Evolutionary conservation across 2,113 vertebrate genomes (phyloP).

Genomic region (Seriola dumerili): DNA sequence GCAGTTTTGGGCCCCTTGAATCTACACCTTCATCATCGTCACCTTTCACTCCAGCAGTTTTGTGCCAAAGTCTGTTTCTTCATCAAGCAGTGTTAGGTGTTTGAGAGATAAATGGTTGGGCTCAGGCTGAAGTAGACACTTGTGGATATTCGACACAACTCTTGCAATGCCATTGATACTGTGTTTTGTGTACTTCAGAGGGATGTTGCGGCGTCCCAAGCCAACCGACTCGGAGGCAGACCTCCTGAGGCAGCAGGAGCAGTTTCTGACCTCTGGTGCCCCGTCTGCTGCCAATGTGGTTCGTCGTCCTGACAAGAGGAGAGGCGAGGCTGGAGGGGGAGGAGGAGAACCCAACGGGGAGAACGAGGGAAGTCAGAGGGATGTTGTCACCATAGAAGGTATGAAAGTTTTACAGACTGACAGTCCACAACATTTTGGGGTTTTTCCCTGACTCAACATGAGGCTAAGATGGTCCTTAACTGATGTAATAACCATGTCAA

Average conservation of each 20-base stretch:
- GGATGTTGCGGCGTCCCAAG: constrained; percentile 93
- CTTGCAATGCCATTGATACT: not conserved
- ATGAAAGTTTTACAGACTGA: too few species aligned
- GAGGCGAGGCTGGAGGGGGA: constrained; percentile 71
- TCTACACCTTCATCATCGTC: not conserved
- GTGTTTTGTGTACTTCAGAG: constrained; percentile 27
- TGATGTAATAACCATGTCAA: not conserved
- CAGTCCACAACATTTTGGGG: not conserved
- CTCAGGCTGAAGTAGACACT: not conserved
- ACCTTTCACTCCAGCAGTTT: not conserved
- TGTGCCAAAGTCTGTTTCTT: not conserved
- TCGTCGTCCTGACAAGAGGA: constrained; percentile 91
- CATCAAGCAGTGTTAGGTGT: not conserved
- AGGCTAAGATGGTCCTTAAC: not conserved
- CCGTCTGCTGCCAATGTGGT: constrained; percentile 87
- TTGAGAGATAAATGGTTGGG: not conserved
- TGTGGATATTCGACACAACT: not conserved
- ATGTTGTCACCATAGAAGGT: constrained; percentile 92
- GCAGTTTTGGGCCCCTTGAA: not conserved
- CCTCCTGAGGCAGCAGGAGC: constrained; percentile 90
- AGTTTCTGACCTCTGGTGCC: constrained; percentile 88
- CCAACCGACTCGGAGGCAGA: constrained; percentile 93
- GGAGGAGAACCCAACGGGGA: constrained; percentile 27
- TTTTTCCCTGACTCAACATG: not conserved
- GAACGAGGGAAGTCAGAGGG: constrained; percentile 72